phyloP scores from a whole-genome alignment of 1,140 invertebrate genomes.

The Bombus pyrosoma region DNA sequence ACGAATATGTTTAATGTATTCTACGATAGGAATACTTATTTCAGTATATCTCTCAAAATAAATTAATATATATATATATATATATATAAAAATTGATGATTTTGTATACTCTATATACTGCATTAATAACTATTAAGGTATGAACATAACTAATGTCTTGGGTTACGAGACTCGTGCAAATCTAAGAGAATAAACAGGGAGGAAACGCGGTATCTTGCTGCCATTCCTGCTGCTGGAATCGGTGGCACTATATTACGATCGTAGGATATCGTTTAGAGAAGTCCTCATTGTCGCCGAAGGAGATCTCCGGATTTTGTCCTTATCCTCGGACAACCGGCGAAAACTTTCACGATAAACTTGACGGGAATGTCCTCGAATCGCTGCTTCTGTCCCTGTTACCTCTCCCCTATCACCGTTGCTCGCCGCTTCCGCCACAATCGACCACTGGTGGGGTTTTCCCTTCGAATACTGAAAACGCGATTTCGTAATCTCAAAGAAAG shows the following conservation, averaged over 20 bases:
- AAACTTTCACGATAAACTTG: slow-evolving; percentile 66
- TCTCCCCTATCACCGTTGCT: not conserved
- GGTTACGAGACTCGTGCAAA: not conserved
- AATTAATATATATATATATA: not conserved
- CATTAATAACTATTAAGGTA: not conserved
- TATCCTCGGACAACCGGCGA: slow-evolving; percentile 64
- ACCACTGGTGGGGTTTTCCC: slow-evolving; percentile 36
- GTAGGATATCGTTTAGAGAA: slow-evolving; percentile 51
- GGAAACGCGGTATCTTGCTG: slow-evolving; percentile 39
- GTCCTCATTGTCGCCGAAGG: slow-evolving; percentile 55
- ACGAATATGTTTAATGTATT: not conserved
- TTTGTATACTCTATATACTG: not conserved
- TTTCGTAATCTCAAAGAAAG: slow-evolving; percentile 62
- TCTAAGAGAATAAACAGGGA: not conserved
- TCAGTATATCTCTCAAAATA: not conserved
- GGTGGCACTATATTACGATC: slow-evolving; percentile 54
- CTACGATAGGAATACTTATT: not conserved
- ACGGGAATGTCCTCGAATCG: slow-evolving; percentile 41
- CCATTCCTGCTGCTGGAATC: slow-evolving; percentile 39
- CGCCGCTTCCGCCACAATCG: too few relatives aligned
- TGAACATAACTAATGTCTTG: not conserved
- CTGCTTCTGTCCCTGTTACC: not conserved
- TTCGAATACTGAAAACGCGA: slow-evolving; percentile 52
- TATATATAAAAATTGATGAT: not conserved
- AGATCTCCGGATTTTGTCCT: slow-evolving; percentile 63